These are phyloP conservation scores for Aphis gossypii DNA, from an alignment of 1,140 invertebrate genomes.

Conservation along the genomic window DNA sequence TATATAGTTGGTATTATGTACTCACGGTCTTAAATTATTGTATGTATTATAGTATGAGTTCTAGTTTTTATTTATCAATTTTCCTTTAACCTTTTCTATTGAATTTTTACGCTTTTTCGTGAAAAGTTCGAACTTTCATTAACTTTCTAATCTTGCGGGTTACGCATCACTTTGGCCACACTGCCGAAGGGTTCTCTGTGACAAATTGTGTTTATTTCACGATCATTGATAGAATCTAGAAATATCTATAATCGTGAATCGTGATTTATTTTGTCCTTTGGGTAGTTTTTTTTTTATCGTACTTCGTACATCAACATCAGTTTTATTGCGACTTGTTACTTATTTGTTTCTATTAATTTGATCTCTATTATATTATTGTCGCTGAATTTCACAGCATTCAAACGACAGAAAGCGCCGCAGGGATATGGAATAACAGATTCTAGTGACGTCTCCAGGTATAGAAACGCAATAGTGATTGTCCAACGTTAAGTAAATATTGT, in stretches of 20 bases:
- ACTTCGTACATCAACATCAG: background rate
- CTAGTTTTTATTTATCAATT: background rate
- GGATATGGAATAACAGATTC: slow-evolving; percentile 33
- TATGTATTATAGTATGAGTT: too few relatives aligned
- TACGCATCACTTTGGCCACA: slow-evolving; percentile 37
- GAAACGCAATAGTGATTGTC: background rate
- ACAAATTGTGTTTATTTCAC: background rate
- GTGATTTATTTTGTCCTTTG: background rate
- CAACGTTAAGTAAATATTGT: background rate
- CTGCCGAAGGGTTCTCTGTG: slow-evolving; percentile 19
- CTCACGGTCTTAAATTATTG: too few relatives aligned
- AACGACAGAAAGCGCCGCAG: background rate
- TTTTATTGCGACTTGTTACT: background rate
- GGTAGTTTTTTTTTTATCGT: background rate
- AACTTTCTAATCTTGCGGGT: background rate
- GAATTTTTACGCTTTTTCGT: background rate
- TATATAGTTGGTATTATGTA: too few relatives aligned
- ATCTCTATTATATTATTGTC: background rate
- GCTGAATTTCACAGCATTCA: background rate
- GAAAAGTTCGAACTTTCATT: background rate
- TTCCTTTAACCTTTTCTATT: background rate
- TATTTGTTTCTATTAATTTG: background rate
- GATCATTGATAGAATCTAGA: background rate
- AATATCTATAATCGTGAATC: background rate
- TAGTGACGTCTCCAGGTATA: slow-evolving; percentile 22